Evolutionary conservation across 2,797 vertebrate species (phyloP).

Genomic region (Anabacerthia variegaticeps): DNA sequence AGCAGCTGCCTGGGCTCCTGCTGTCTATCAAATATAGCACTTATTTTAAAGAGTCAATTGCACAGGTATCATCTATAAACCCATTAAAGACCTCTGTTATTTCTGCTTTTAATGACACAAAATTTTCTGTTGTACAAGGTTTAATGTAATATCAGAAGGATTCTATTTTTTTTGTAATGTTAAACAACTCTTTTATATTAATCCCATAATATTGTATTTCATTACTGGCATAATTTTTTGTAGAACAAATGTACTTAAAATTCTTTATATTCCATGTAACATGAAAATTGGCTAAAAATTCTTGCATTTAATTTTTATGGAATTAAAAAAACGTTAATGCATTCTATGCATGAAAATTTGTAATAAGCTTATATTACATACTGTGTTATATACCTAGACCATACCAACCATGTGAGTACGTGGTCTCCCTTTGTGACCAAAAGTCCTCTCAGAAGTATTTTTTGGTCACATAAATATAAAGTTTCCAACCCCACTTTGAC

Average conservation of each 20-base stretch:
- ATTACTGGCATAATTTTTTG: background rate
- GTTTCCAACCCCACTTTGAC: conserved; percentile 8
- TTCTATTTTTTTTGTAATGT: background rate
- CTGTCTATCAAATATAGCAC: background rate
- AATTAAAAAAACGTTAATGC: background rate
- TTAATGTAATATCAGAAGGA: background rate
- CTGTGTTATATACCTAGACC: background rate
- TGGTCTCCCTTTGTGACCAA: background rate
- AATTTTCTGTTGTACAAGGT: background rate
- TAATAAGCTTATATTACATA: background rate
- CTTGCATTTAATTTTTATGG: background rate
- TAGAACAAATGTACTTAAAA: background rate
- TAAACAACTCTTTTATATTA: background rate
- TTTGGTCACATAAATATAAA: conserved; percentile 37
- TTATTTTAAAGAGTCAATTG: background rate
- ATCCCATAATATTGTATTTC: background rate
- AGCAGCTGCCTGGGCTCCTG: background rate
- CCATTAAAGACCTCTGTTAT: background rate
- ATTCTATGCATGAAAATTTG: background rate
- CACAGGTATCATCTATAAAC: background rate
- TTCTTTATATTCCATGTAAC: background rate
- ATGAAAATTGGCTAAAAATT: background rate
- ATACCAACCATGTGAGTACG: background rate
- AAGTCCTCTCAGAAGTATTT: conserved; percentile 48
- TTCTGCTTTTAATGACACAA: background rate